Percentiles rank a stretch among this genome's conserved stretches.
phyloP scores from a whole-genome alignment of 2,888 invertebrate genomes.

The Drosophila silvestris region DNA sequence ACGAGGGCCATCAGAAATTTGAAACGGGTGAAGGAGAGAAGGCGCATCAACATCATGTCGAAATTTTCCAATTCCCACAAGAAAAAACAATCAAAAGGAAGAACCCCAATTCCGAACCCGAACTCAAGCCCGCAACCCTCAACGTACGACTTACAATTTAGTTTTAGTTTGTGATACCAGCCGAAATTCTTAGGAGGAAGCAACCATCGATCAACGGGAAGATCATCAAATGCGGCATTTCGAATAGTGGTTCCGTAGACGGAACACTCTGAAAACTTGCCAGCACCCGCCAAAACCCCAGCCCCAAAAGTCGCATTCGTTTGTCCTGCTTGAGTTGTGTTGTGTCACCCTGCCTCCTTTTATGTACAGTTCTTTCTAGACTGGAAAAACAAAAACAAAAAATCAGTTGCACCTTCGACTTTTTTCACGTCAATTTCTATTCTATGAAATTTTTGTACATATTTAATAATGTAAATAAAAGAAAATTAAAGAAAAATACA shows the following conservation, averaged over 20 bases:
- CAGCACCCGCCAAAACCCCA: slow-evolving; percentile 30
- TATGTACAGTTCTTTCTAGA: slow-evolving; percentile 76
- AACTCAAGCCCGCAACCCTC: slow-evolving; percentile 58
- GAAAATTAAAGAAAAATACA: slow-evolving; percentile 61
- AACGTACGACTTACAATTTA: slow-evolving; percentile 81
- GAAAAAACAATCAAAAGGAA: slow-evolving; percentile 22
- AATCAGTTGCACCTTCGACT: slow-evolving; percentile 75
- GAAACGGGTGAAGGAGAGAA: slow-evolving; percentile 67
- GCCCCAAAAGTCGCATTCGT: slow-evolving; percentile 32
- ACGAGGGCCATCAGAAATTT: slow-evolving; percentile 65
- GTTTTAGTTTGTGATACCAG: slow-evolving; percentile 85
- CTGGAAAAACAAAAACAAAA: slow-evolving; percentile 49
- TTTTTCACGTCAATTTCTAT: slow-evolving; percentile 78
- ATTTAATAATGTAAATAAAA: slow-evolving; percentile 84
- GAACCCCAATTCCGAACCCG: slow-evolving; percentile 42
- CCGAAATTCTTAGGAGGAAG: slow-evolving; percentile 74
- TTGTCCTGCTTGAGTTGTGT: slow-evolving; percentile 44
- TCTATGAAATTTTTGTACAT: slow-evolving; percentile 83
- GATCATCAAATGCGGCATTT: slow-evolving; percentile 40
- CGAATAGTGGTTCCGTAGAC: slow-evolving; percentile 15
- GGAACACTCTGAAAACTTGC: slow-evolving; percentile 57
- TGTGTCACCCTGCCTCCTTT: slow-evolving; percentile 49
- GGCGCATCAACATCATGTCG: slow-evolving; percentile 54
- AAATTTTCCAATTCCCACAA: slow-evolving; percentile 47
- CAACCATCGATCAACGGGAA: slow-evolving; percentile 37